Percentiles rank a stretch among this genome's conserved stretches.
Conservation (phyloP, 2,888 invertebrate genomes). For the Junonia oenone region DNA sequence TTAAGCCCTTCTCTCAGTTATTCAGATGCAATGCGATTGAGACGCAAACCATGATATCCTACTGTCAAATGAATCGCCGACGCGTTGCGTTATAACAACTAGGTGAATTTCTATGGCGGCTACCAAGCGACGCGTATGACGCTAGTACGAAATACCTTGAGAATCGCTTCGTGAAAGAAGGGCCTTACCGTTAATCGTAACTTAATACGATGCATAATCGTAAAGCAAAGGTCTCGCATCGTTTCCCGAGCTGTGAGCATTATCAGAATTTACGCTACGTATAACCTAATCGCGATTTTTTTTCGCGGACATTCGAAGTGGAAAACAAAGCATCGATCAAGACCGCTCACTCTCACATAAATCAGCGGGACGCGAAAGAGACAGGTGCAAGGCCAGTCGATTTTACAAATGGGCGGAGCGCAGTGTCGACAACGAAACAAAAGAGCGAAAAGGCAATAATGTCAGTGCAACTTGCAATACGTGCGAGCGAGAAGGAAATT, state of each 20-base stretch:
- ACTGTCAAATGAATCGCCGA: too few species aligned
- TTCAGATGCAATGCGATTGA: too few species aligned
- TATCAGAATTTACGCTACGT: conserved; percentile 67
- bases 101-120: too few species aligned
- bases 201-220: conserved; percentile 58
- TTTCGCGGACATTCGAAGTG: conserved; percentile 59
- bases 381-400: conserved; percentile 76
- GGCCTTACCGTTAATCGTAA: too few species aligned
- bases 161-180: too few species aligned
- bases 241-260: conserved; percentile 60
- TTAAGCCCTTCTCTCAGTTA: too few species aligned
- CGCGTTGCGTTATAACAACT: too few species aligned
- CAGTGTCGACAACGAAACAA: conserved; percentile 70
- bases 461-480: conserved; percentile 66
- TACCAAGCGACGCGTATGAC: too few species aligned
- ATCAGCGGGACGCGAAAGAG: conserved; percentile 74
- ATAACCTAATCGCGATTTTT: conserved; percentile 51
- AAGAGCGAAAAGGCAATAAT: conserved; percentile 75
- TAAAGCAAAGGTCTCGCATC: conserved; percentile 44
- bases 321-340: conserved; percentile 77
- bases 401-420: conserved; percentile 79
- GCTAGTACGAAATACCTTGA: too few species aligned
- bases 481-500: conserved; percentile 54
- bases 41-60: too few species aligned
- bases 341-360: conserved; percentile 77